Percentiles rank a stretch among this genome's conserved stretches.
phyloP scores from a whole-genome alignment of 2,797 vertebrate genomes.

The Chaetophractus vellerosus region DNA sequence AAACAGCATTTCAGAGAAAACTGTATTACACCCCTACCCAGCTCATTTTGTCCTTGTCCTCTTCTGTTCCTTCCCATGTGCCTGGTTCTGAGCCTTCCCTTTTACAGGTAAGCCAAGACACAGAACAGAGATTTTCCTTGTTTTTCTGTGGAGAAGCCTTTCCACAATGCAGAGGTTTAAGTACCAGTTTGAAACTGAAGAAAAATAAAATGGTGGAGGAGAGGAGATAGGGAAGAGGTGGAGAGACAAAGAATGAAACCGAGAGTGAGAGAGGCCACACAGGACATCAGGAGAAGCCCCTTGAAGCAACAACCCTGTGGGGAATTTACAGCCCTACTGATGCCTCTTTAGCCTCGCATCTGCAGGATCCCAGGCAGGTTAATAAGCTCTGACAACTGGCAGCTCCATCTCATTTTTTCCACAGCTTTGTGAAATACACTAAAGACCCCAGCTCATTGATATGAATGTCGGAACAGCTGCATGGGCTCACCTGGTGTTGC shows the following conservation, averaged over 20 bases:
- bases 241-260: not conserved
- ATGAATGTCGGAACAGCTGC: slow-evolving; percentile 60
- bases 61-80: not conserved
- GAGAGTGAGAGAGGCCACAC: not conserved
- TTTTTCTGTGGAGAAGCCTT: not conserved
- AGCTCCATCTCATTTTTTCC: slow-evolving; percentile 35
- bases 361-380: slow-evolving; percentile 52
- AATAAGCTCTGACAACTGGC: slow-evolving; percentile 75
- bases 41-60: not conserved
- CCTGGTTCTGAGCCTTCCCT: not conserved
- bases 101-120: not conserved
- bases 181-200: not conserved
- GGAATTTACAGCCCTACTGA: not conserved
- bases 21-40: rapidly evolving
- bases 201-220: not conserved
- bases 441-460: slow-evolving; percentile 56
- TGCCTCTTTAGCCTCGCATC: not conserved
- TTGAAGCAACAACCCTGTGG: not conserved
- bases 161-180: not conserved
- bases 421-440: slow-evolving; percentile 48
- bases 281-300: not conserved
- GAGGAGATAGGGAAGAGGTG: not conserved
- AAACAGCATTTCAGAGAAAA: no score
- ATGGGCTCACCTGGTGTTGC: slow-evolving; percentile 33
- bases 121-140: not conserved